Base-by-base conservation (phyloP, 2,113 vertebrate species). In the Lepus americanus region DNA sequence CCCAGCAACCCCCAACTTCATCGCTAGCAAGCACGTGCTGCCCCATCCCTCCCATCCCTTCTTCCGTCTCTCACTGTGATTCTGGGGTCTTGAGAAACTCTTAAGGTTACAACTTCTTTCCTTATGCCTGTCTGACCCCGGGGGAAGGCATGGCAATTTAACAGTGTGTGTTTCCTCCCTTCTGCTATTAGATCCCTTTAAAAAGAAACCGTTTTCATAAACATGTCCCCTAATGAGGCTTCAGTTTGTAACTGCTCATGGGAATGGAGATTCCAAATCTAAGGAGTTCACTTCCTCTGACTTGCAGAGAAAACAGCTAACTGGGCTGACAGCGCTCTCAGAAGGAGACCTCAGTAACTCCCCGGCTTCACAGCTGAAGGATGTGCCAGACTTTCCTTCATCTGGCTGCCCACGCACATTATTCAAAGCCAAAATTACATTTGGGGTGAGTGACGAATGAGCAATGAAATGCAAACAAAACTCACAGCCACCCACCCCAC, bases 341-440 rank as follows among this genome's bases (percentile, higher is more conserved):
- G 9, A 36, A 39, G 23, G 49, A 69, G 36, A 31, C 53, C 6
- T 27, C 27, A 29, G 9, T 0, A 5, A 29, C 44, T 22, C 78
- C 39, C 10, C 25, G 66, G n/a, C 36, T 70, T 82, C 25, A 7
- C 2, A 77, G 44, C 67, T 59, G 14, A 27, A 1, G 33, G 13
- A 23, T 23, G 36, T 44, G 33, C 67, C 16, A 69, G 29, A n/a
- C 1, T 81, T 70, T 27, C 69, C 84, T 12, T 76, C 20, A 10
- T n/a, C 51, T 12, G 33, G 51, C 63, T 29, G 84, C 19, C n/a
- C 51, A 5, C 31, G 66, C 0, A 1, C 9, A 12, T 84, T 31
- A 92, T 29, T 81, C 31, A 33, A 74, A 92, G 82, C 53, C 92
- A 76, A 74, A 94, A 85, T 69, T 70, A 4, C 49, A 87, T 80